Evolutionary conservation across 2,797 vertebrate species (phyloP).

Genomic region (Acanthurus lineatus): DNA sequence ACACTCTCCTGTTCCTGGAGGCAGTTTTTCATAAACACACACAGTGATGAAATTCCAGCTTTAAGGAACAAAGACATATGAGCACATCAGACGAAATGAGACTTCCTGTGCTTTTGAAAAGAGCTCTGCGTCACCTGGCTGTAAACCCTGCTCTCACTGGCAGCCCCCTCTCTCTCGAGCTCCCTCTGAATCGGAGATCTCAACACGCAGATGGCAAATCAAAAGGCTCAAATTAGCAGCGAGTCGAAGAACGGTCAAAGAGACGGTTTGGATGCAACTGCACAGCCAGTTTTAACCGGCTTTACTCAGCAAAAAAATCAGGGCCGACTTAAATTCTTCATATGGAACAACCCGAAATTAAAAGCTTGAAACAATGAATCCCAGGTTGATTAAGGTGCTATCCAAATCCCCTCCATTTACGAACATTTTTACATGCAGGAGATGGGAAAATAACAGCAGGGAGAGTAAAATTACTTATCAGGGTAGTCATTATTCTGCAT

Average conservation of each 20-base stretch:
- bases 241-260: slow-evolving; percentile 5
- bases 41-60: too few relatives aligned
- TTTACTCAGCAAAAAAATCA: slow-evolving; percentile 1
- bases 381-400: not conserved
- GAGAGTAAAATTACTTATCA: slow-evolving; percentile 40
- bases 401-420: not conserved
- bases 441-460: slow-evolving; percentile 40
- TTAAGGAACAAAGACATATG: too few relatives aligned
- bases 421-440: slow-evolving; percentile 15
- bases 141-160: slow-evolving; percentile 41
- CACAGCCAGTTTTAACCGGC: slow-evolving; percentile 6
- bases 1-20: not conserved
- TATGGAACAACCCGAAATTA: not conserved
- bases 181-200: slow-evolving; percentile 30
- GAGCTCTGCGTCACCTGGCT: slow-evolving; percentile 18
- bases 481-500: slow-evolving; percentile 63
- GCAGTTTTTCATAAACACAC: slow-evolving; percentile 3
- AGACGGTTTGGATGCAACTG: not conserved
- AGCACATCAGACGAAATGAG: not conserved
- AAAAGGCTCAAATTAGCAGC: slow-evolving; percentile 40
- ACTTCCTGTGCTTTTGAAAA: slow-evolving; percentile 7
- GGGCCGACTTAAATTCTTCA: not conserved
- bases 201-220: slow-evolving; percentile 52
- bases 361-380: not conserved
- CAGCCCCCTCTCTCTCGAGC: slow-evolving; percentile 24